Conservation (phyloP, 2,797 vertebrate genomes). For the Myotis planiceps region DNA sequence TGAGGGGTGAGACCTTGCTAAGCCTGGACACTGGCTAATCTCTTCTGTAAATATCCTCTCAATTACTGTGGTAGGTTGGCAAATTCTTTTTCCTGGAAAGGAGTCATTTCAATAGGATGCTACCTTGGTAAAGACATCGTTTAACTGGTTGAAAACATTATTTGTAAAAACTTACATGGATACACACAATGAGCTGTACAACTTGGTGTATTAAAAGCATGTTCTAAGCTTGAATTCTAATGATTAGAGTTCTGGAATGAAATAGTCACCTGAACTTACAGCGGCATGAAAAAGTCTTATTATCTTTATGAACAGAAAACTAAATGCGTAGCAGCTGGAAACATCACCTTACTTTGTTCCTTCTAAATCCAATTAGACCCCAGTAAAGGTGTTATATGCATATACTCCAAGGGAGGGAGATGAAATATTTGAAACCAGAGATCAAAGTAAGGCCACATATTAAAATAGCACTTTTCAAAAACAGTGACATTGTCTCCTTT, state of each 20-base stretch:
- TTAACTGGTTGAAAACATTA: neutral
- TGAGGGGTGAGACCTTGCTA: neutral
- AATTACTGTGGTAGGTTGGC: neutral
- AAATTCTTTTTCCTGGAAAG: slow-evolving; percentile 19
- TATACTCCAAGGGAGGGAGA: neutral
- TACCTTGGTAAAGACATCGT: neutral
- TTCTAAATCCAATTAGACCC: neutral
- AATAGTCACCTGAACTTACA: neutral
- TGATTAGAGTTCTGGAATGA: neutral
- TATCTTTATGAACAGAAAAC: neutral
- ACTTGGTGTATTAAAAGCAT: neutral
- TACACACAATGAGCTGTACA: neutral
- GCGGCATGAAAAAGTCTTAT: neutral
- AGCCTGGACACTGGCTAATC: neutral
- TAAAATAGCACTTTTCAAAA: neutral
- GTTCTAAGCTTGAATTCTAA: slow-evolving; percentile 19
- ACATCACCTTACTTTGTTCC: neutral
- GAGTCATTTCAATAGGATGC: neutral
- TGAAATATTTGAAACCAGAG: neutral
- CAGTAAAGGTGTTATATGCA: neutral
- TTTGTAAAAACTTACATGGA: neutral
- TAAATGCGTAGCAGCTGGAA: neutral
- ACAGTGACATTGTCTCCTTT: neutral
- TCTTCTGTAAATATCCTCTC: neutral
- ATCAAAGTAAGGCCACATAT: neutral